Conservation (phyloP, 2,888 invertebrate genomes). For the Pterobdella sp. region DNA sequence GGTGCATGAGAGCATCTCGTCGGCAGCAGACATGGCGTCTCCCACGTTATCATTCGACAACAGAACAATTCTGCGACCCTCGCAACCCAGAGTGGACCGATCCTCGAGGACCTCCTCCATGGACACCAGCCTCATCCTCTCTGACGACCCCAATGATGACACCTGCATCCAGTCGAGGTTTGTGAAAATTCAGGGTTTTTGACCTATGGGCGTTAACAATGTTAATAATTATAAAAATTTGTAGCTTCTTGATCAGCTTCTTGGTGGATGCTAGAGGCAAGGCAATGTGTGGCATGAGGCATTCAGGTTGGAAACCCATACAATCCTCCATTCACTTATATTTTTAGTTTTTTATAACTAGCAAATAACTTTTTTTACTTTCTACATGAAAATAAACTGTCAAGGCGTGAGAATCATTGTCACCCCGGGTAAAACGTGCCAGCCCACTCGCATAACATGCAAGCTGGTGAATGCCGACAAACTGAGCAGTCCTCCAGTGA, state of each 20-base stretch:
- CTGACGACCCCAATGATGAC: slow-evolving; percentile 2
- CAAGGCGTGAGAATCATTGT: slow-evolving; percentile 21
- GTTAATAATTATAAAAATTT: slow-evolving; percentile 6
- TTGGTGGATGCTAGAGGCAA: slow-evolving; percentile 28
- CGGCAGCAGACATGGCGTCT: neutral
- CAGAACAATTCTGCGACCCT: neutral
- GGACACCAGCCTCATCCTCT: slow-evolving; percentile 13
- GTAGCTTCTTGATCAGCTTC: slow-evolving; percentile 25
- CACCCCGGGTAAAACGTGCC: slow-evolving; percentile 23
- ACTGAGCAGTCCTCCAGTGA: slow-evolving; percentile 10
- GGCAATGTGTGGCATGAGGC: slow-evolving; percentile 28
- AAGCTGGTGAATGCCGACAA: slow-evolving; percentile 21
- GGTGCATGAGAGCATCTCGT: neutral
- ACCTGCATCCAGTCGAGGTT: slow-evolving; percentile 21
- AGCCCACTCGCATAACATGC: slow-evolving; percentile 19
- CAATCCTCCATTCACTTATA: neutral
- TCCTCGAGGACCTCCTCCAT: slow-evolving; percentile 18
- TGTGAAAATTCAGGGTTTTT: neutral
- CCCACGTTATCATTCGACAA: slow-evolving; percentile 6
- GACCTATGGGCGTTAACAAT: neutral
- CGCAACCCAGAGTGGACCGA: neutral
- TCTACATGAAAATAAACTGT: neutral
- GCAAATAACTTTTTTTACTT: neutral
- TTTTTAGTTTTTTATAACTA: neutral
- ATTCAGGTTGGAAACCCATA: slow-evolving; percentile 15